Conservation (phyloP, 2,888 invertebrate genomes). For the Rhogogaster chlorosoma region DNA sequence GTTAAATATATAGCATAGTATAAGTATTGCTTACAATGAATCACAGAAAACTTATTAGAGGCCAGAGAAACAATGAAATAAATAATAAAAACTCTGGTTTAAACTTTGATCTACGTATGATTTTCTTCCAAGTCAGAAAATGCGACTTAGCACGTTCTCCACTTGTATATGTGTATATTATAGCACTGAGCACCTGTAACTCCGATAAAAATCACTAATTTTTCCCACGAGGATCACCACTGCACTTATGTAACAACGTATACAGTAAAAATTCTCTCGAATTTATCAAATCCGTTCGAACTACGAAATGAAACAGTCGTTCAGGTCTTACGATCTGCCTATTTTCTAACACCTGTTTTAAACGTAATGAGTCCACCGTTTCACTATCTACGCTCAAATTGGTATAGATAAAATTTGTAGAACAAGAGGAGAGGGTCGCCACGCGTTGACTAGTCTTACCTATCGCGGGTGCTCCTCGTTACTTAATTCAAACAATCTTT, state of each 20-base stretch:
- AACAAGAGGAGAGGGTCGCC: neutral
- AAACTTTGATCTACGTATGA: neutral
- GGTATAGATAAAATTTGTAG: conserved; percentile 18
- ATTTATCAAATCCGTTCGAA: neutral
- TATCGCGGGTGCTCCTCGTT: neutral
- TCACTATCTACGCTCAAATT: neutral
- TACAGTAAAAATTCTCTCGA: neutral
- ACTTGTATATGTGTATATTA: neutral
- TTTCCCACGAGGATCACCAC: neutral
- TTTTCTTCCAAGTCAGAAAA: neutral
- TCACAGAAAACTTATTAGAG: conserved; percentile 4
- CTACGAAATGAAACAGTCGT: neutral
- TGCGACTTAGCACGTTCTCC: neutral
- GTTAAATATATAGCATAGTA: neutral
- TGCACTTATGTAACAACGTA: neutral
- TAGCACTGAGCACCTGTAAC: neutral
- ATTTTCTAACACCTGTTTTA: neutral
- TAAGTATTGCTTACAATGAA: conserved; percentile 21
- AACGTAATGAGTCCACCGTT: neutral
- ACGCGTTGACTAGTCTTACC: neutral
- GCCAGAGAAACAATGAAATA: neutral
- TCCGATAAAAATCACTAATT: neutral
- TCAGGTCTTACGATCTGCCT: neutral
- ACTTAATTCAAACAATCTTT: neutral
- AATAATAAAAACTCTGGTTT: neutral